phyloP scores from a whole-genome alignment of 2,888 invertebrate genomes.

The Xestia ashworthii region DNA sequence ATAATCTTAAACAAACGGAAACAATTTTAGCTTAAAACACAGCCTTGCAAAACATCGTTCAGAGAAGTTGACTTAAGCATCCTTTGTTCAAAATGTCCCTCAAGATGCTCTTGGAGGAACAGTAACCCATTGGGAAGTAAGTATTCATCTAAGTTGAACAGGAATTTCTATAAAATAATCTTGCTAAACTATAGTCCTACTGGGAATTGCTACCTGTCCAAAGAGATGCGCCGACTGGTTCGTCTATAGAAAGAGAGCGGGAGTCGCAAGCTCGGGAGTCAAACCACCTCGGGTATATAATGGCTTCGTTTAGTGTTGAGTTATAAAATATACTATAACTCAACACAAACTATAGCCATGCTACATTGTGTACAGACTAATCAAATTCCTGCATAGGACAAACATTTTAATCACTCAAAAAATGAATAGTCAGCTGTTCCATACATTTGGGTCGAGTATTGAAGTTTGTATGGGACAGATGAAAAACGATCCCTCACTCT shows the following conservation, averaged over 20 bases:
- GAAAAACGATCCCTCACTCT: no score
- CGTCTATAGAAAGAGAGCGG: not conserved
- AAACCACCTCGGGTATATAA: no score
- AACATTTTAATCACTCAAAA: no score
- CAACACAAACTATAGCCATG: no score
- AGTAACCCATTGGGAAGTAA: constrained; percentile 10
- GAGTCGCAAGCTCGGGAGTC: no score
- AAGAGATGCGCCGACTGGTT: not conserved
- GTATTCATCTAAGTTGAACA: not conserved
- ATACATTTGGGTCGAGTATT: no score
- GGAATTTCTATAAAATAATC: not conserved
- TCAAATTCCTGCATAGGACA: no score
- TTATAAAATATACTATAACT: no score
- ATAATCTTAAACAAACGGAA: not conserved
- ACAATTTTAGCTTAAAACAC: not conserved
- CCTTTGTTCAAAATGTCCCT: constrained; percentile 22
- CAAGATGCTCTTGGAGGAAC: not conserved
- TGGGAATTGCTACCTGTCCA: not conserved
- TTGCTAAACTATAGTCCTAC: not conserved
- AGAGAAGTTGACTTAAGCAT: constrained; percentile 8
- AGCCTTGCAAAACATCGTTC: not conserved
- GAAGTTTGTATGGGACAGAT: no score
- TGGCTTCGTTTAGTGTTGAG: no score
- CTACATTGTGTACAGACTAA: no score
- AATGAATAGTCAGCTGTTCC: no score